phyloP scores from a whole-genome alignment of 1,140 invertebrate species.

The Lethrus apterus region DNA sequence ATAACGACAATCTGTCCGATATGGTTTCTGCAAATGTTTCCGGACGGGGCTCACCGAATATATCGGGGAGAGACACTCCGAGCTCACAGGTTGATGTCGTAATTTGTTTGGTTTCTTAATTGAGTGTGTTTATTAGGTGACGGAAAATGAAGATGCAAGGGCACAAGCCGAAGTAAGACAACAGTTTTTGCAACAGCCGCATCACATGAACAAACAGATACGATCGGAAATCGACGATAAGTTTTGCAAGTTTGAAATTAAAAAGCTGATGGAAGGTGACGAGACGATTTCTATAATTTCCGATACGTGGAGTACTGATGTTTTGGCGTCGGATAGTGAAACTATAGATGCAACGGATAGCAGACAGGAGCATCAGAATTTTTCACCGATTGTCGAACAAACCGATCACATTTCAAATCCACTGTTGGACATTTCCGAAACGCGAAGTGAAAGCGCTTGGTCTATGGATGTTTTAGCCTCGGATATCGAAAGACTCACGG shows the following conservation, averaged over 20 bases:
- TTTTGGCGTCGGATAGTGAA: conserved; percentile 90
- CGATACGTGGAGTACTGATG: conserved; percentile 97
- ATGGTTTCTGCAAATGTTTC: conserved; percentile 96
- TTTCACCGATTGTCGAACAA: conserved; percentile 26
- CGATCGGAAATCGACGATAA: conserved; percentile 94
- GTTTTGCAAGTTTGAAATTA: conserved; percentile 98
- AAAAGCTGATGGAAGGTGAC: conserved; percentile 76
- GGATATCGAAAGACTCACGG: conserved; percentile 86
- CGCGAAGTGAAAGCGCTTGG: conserved; percentile 90
- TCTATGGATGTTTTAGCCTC: conserved; percentile 93
- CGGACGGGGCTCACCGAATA: conserved; percentile 71
- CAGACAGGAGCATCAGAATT: conserved; percentile 40
- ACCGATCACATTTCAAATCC: conserved; percentile 31
- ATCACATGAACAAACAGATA: conserved; percentile 57
- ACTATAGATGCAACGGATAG: conserved; percentile 62
- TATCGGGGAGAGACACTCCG: conserved; percentile 84
- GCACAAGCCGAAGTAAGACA: conserved; percentile 42
- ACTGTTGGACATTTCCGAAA: conserved; percentile 72
- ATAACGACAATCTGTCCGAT: conserved; percentile 89
- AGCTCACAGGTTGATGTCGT: conserved; percentile 72
- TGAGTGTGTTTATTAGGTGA: no score
- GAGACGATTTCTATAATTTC: conserved; percentile 93
- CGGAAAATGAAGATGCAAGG: conserved; percentile 62
- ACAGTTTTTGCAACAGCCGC: conserved; percentile 49
- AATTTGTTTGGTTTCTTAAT: no score